Conservation (phyloP, 2,797 vertebrate species). For the Hydrolagus colliei region DNA sequence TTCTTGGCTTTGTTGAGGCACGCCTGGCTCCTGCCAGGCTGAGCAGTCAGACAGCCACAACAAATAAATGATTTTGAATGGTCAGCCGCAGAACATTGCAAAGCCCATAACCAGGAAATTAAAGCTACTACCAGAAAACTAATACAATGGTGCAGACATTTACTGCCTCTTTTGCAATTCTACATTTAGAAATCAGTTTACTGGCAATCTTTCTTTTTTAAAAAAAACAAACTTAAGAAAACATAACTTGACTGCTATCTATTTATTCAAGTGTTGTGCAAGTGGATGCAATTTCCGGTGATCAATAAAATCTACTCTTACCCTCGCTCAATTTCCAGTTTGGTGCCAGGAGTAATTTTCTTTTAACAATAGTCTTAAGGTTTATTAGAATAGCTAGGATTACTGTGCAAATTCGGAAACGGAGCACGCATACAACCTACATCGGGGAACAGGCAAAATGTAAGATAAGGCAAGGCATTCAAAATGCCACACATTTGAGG, state of each 20-base stretch:
- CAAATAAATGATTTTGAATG: no score
- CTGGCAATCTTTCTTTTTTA: no score
- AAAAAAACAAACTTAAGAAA: no score
- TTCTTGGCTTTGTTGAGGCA: no score
- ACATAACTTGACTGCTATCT: background rate
- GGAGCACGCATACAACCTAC: background rate
- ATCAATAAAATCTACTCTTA: background rate
- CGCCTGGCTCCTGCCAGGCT: no score
- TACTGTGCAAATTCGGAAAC: background rate
- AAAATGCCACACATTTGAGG: no score
- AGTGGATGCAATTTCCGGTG: background rate
- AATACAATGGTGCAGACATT: no score
- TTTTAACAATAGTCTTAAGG: background rate
- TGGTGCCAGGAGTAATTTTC: background rate
- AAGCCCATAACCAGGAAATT: no score
- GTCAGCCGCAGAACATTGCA: no score
- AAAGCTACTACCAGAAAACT: no score
- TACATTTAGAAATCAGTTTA: background rate
- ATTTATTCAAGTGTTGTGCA: background rate
- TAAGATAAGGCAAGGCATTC: no score
- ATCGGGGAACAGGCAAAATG: background rate
- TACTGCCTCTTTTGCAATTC: background rate
- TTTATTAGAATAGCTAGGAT: background rate
- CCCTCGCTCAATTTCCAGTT: background rate
- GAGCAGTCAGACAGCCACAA: no score